Evolutionary conservation across 2,113 vertebrate genomes (phyloP), one percentile per base, ranked within the genome.

Genomic region (Oncorhynchus nerka): DNA sequence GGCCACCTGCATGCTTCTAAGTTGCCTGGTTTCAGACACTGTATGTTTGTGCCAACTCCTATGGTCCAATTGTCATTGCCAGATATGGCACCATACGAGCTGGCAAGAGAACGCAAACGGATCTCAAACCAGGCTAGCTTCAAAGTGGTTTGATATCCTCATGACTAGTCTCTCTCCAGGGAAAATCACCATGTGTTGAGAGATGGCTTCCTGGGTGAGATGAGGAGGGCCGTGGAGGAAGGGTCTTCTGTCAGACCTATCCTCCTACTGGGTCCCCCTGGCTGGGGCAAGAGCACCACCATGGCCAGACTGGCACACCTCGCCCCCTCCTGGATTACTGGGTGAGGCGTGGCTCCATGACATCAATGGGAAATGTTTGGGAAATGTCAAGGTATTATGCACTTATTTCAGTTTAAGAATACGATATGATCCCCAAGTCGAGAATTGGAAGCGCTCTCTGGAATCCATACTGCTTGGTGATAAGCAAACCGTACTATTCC

Each of bases 271-370:
- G 91, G 90, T 20, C 83, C 89, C 13, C 75, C 84, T 28, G 91
- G 91, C 34, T 89, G 77, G 59, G 92, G 92, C 6, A 94, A 93
- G 83, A 93, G 88, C 85, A 78, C 81, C 12, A 75, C 83, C 24
- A 83, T 89, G 69, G 92, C 92, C 30, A 88, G 87, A 51, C 71
- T 84, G 45, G 87, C 91, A 16, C 80, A 87, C 39, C 75, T 88
- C 64, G 83, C 87, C 55, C 80, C 89, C 26, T 73, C 80, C 1
- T 93, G 91, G 90, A 82, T 92, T 19, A 24, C 84, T 24, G 84
- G 92, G 92, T 93, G 77, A 84, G 87, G 22, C 8, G 39, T 39
- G 39, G 39, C 34, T 34, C 6, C 6, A 34, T 34, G 34, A 34
- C 39, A 9, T 39, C 39, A 39, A 39, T 39, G 39, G 39, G 39